Evolutionary conservation across 2,797 vertebrate genomes (phyloP).

Genomic region (Fringilla coelebs): DNA sequence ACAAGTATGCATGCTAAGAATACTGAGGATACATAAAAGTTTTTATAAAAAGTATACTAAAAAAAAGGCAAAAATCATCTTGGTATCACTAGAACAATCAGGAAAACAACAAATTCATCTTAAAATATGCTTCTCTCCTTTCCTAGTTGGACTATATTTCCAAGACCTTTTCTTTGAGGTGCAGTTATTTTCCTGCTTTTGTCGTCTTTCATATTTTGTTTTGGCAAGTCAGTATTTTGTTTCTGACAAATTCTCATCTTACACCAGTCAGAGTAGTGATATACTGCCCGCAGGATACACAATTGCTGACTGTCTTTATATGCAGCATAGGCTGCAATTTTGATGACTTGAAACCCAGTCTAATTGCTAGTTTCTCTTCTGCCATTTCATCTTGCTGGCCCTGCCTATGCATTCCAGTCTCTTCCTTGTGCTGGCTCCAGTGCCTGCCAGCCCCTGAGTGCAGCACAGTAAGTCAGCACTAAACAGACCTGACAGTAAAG

Average conservation of each 20-base stretch:
- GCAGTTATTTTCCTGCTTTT: background rate
- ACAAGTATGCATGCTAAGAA: background rate
- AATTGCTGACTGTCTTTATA: background rate
- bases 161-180: background rate
- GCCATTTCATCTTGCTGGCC: background rate
- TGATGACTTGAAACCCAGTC: background rate
- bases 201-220: background rate
- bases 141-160: background rate
- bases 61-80: background rate
- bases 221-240: background rate
- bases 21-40: background rate
- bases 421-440: background rate
- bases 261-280: background rate
- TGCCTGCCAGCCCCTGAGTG: background rate
- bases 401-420: background rate
- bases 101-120: background rate
- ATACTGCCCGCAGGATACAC: accelerated
- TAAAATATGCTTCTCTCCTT: background rate
- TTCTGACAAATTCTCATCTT: background rate
- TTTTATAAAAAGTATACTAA: background rate
- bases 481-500: background rate
- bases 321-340: background rate
- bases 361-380: background rate
- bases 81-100: background rate
- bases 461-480: background rate